These are phyloP conservation scores for Pseudopleuronectes americanus DNA, from an alignment of 2,797 vertebrate species.

Conservation along the genomic window DNA sequence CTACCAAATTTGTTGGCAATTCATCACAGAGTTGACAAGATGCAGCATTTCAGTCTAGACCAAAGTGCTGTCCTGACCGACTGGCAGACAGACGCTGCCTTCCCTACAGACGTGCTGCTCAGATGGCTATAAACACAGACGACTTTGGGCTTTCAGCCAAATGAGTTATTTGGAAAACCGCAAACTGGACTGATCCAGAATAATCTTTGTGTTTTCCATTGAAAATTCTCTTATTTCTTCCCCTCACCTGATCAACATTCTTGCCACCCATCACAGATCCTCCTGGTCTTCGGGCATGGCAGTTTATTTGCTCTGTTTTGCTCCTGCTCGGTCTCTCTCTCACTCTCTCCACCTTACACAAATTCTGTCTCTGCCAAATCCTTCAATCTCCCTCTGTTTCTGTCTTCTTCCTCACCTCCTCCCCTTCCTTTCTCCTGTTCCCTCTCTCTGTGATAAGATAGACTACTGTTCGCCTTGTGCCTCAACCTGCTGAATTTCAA, in stretches of 20 bases:
- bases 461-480: slow-evolving; percentile 68
- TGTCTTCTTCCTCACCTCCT: slow-evolving; percentile 26
- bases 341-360: slow-evolving; percentile 7
- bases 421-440: slow-evolving; percentile 47
- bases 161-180: neutral
- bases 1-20: neutral
- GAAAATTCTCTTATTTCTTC: neutral
- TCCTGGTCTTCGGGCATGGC: slow-evolving; percentile 15
- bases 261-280: neutral
- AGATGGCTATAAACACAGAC: neutral
- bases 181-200: neutral
- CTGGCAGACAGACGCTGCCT: neutral
- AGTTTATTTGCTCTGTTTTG: slow-evolving; percentile 53
- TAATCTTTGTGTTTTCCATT: neutral
- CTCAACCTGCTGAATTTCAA: slow-evolving; percentile 79
- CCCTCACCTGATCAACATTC: too few relatives aligned
- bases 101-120: too few relatives aligned
- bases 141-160: too few relatives aligned
- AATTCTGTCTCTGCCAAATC: slow-evolving; percentile 40
- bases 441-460: slow-evolving; percentile 72
- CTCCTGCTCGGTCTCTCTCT: slow-evolving; percentile 25
- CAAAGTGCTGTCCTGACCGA: neutral
- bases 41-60: neutral
- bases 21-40: neutral
- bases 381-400: slow-evolving; percentile 51